phyloP scores from a whole-genome alignment of 2,797 vertebrate species.

The Trachurus trachurus region DNA sequence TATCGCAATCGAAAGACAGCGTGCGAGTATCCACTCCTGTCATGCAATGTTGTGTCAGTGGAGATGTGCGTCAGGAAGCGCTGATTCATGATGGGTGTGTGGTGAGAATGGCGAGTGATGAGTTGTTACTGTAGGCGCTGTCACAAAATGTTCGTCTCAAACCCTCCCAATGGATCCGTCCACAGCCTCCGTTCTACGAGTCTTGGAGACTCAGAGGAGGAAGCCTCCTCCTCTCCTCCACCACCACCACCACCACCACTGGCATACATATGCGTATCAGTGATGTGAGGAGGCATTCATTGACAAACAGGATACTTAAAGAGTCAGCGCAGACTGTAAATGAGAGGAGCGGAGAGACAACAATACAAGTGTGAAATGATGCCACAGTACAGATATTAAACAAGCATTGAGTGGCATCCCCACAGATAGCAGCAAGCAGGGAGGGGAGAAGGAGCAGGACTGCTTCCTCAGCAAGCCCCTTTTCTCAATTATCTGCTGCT shows the following conservation, averaged over 20 bases:
- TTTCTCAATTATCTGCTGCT: constrained; percentile 72
- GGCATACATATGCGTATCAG: constrained; percentile 38
- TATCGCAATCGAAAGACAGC: constrained; percentile 48
- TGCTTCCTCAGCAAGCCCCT: constrained; percentile 68
- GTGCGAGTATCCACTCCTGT: constrained; percentile 55
- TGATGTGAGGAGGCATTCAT: constrained; percentile 47
- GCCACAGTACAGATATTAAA: constrained; percentile 58
- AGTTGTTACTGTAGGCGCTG: constrained; percentile 70
- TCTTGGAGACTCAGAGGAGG: constrained; percentile 30
- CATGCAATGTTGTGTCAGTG: constrained; percentile 63
- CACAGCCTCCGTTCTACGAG: constrained; percentile 35
- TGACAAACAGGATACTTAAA: constrained; percentile 51
- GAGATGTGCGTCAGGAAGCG: constrained; percentile 68
- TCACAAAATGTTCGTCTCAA: constrained; percentile 75
- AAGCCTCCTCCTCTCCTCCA: constrained; percentile 35
- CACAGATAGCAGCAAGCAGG: constrained; percentile 49
- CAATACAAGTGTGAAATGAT: constrained; percentile 47
- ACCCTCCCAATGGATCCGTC: constrained; percentile 48
- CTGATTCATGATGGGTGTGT: constrained; percentile 72
- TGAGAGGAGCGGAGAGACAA: constrained; percentile 42
- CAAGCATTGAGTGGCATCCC: constrained; percentile 46
- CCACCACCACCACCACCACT: constrained; percentile 11
- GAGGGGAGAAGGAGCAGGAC: constrained; percentile 40
- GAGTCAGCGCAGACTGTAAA: constrained; percentile 44
- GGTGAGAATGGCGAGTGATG: constrained; percentile 57